Evolutionary conservation across 1,140 invertebrate species (phyloP).

Genomic region (Vanessa atalanta): DNA sequence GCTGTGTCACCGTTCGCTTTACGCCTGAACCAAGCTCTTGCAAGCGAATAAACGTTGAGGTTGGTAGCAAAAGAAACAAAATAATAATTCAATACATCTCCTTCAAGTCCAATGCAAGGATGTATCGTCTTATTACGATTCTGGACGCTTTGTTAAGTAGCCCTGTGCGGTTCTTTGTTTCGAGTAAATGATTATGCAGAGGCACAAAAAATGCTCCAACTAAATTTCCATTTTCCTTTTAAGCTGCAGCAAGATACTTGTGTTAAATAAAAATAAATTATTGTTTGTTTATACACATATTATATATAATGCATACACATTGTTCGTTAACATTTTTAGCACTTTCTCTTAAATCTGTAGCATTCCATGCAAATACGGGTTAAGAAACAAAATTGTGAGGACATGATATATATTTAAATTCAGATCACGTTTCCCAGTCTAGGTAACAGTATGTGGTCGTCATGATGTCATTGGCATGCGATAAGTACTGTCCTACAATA

Average conservation of each 20-base stretch:
- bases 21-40: constrained; percentile 52
- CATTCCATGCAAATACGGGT: constrained; percentile 20
- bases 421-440: constrained; percentile 57
- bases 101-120: constrained; percentile 36
- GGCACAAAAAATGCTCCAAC: constrained; percentile 26
- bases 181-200: constrained; percentile 36
- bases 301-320: too few species aligned
- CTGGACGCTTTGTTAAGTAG: constrained; percentile 23
- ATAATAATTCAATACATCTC: constrained; percentile 39
- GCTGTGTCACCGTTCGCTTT: constrained; percentile 72
- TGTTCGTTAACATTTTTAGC: constrained; percentile 10
- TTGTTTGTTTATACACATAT: constrained; percentile 6
- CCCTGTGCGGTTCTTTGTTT: constrained; percentile 33
- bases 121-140: constrained; percentile 31
- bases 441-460: constrained; percentile 70
- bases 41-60: constrained; percentile 57
- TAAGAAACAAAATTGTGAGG: constrained; percentile 25
- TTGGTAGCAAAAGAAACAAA: constrained; percentile 47
- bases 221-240: constrained; percentile 28
- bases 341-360: constrained; percentile 20
- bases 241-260: constrained; percentile 3
- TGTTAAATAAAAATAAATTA: constrained; percentile 20
- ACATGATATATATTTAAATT: constrained; percentile 51
- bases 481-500: constrained; percentile 62
- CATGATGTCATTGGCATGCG: constrained; percentile 75